These are phyloP conservation scores for Oreonectes daqikongensis DNA, from an alignment of 2,797 vertebrate species.

Conservation along the genomic window DNA sequence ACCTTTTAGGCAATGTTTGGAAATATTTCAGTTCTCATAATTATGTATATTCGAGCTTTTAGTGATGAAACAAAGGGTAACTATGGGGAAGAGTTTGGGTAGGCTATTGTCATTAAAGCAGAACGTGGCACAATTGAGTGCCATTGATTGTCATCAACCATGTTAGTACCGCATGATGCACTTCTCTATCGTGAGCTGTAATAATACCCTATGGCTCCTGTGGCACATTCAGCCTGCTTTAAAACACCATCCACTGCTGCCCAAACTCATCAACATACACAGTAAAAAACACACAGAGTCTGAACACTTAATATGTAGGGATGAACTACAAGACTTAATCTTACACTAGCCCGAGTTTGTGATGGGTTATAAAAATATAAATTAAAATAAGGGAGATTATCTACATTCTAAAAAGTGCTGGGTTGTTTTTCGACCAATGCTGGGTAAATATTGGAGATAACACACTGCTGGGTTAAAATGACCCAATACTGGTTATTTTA, in stretches of 20 bases:
- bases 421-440: no score
- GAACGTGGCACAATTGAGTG: slow-evolving; percentile 20
- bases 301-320: neutral
- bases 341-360: no score
- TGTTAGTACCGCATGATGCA: slow-evolving; percentile 18
- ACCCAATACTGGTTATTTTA: no score
- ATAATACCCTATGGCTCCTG: slow-evolving; percentile 4
- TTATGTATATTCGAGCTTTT: neutral
- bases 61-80: neutral
- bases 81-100: neutral
- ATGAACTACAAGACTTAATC: no score
- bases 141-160: neutral
- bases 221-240: neutral
- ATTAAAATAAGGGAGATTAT: no score
- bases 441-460: no score
- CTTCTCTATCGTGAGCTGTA: slow-evolving; percentile 5
- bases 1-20: neutral
- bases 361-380: no score
- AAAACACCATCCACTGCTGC: neutral
- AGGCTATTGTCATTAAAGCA: neutral
- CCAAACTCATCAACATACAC: neutral
- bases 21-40: neutral
- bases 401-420: no score
- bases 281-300: neutral
- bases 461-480: no score